Evolutionary conservation across 2,888 invertebrate species (phyloP).

Genomic region (Antheraea assamensis): DNA sequence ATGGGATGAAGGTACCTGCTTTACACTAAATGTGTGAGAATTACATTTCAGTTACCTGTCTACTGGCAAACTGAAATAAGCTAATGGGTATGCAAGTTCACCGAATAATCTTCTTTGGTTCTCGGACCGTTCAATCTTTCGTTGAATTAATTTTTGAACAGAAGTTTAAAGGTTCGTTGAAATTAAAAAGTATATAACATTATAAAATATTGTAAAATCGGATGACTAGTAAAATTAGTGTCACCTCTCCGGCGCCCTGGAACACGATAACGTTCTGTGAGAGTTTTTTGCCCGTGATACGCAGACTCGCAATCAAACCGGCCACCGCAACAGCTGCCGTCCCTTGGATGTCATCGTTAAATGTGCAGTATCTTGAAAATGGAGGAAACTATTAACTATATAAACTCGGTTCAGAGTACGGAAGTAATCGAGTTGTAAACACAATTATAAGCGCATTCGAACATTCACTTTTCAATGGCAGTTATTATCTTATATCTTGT

Average conservation of each 20-base stretch:
- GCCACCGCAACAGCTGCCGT: conserved; percentile 98
- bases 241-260: conserved; percentile 97
- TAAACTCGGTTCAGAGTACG: background rate
- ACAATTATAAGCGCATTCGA: background rate
- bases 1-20: too few species aligned
- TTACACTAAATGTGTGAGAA: too few species aligned
- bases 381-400: background rate
- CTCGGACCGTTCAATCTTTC: too few species aligned
- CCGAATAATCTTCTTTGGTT: too few species aligned
- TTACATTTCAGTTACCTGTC: too few species aligned
- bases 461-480: too few species aligned
- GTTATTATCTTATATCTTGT: too few species aligned
- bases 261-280: conserved; percentile 95
- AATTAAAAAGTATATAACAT: background rate
- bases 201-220: background rate
- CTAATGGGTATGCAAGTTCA: too few species aligned
- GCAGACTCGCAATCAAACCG: conserved; percentile 93
- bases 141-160: too few species aligned
- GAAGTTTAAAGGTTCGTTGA: too few species aligned
- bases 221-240: background rate
- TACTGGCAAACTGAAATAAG: too few species aligned
- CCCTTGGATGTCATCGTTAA: conserved; percentile 99
- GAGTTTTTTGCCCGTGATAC: conserved; percentile 91
- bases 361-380: conserved; percentile 87
- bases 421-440: too few species aligned